A percentile compares a stretch with the other conserved stretches of the same genome.
phyloP scores from a whole-genome alignment of 2,113 vertebrate species.

The Oxygymnocypris stewartii region DNA sequence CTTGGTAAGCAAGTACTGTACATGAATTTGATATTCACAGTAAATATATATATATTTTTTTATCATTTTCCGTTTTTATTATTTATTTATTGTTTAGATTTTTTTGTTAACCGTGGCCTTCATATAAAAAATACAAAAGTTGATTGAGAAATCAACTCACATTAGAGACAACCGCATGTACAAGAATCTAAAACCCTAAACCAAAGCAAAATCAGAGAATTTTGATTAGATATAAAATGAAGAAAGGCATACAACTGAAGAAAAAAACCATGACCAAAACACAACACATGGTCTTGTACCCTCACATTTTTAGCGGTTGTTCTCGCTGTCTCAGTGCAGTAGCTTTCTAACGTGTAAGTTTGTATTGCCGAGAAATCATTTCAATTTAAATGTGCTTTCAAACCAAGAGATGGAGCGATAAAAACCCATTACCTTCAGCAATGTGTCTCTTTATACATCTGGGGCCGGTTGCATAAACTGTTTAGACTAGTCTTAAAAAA shows the following conservation, averaged over 20 bases:
- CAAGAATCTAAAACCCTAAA: background rate
- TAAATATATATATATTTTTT: no score
- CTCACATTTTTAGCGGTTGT: background rate
- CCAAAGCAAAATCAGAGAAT: background rate
- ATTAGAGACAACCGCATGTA: background rate
- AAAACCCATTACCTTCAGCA: background rate
- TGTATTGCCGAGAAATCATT: background rate
- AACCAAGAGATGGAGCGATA: background rate
- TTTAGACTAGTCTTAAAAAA: no score
- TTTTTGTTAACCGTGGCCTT: background rate
- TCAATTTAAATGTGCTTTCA: background rate
- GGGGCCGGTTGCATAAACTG: no score
- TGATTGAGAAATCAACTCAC: background rate
- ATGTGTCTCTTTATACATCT: background rate
- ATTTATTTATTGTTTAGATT: background rate
- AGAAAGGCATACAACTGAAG: background rate
- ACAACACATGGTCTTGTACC: background rate
- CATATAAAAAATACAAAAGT: background rate
- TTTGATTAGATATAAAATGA: background rate
- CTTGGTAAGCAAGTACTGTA: background rate
- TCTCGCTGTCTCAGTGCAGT: background rate
- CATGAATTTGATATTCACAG: background rate
- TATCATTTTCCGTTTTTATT: no score
- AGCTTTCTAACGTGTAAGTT: background rate
- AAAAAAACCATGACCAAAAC: background rate